Percentiles rank a stretch among this genome's conserved stretches.
These are phyloP conservation scores for Phenganax stokvisi DNA, from an alignment of 92 coral and sea anemone genomes.

Conservation along the genomic window DNA sequence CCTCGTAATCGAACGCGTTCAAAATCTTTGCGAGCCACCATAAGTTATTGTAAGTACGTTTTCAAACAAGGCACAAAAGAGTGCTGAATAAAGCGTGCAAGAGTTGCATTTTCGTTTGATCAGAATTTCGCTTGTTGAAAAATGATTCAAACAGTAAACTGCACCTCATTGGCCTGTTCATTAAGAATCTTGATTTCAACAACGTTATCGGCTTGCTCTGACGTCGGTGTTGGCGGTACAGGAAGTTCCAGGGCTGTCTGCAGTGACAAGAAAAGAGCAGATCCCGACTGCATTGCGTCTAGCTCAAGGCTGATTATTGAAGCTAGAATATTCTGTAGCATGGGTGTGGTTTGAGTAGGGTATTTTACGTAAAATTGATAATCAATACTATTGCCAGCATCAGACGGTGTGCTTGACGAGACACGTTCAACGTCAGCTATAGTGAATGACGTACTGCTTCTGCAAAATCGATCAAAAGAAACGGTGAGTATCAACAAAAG, in stretches of 20 bases:
- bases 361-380: conserved; percentile 27
- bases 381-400: conserved; percentile 16
- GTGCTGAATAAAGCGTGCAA: no score
- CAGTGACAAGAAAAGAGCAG: conserved; percentile 25
- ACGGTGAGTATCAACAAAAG: no score
- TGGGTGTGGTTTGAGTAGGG: conserved; percentile 21
- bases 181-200: conserved; percentile 38
- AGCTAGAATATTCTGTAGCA: conserved; percentile 5
- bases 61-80: no score
- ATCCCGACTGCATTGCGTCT: conserved; percentile 1
- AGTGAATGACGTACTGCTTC: neutral
- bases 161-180: conserved; percentile 25
- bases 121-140: no score
- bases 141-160: neutral
- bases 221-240: neutral
- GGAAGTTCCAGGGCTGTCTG: conserved; percentile 8
- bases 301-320: conserved; percentile 3
- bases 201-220: conserved; percentile 58
- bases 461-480: neutral
- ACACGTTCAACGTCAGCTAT: conserved; percentile 21
- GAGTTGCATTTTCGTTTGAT: no score
- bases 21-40: no score
- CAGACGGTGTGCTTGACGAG: conserved; percentile 1
- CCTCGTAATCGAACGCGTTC: no score
- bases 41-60: no score